Evolutionary conservation across 2,888 invertebrate species (phyloP).

Genomic region (Vanessa cardui): DNA sequence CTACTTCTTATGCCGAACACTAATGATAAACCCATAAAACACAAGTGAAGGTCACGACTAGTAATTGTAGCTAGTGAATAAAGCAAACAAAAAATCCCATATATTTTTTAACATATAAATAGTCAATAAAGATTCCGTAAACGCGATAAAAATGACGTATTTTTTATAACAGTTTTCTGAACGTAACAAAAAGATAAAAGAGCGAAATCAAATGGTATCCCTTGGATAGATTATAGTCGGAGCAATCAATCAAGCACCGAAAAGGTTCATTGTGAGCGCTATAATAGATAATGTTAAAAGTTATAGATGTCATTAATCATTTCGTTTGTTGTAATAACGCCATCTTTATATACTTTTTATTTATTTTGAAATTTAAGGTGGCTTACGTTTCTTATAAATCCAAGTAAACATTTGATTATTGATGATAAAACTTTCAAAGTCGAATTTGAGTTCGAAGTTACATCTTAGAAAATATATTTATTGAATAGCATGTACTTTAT

Average conservation of each 20-base stretch:
- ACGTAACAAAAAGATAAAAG: conserved; percentile 1
- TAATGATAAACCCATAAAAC: too few relatives aligned
- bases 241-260: conserved; percentile 31
- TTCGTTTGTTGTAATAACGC: conserved; percentile 11
- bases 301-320: conserved; percentile 33
- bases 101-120: not conserved
- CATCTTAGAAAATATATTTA: too few relatives aligned
- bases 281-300: conserved; percentile 37
- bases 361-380: not conserved
- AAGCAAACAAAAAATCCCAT: not conserved
- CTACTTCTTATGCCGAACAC: too few relatives aligned
- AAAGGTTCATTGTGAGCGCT: conserved; percentile 24
- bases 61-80: too few relatives aligned
- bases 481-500: too few relatives aligned
- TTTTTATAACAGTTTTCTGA: not conserved
- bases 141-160: not conserved
- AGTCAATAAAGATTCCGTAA: not conserved
- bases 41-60: too few relatives aligned
- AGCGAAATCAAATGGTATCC: conserved; percentile 3
- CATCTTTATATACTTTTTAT: conserved; percentile 16
- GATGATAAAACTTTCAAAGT: too few relatives aligned
- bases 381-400: not conserved
- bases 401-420: too few relatives aligned
- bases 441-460: too few relatives aligned
- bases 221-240: not conserved